Evolutionary conservation across 2,797 vertebrate genomes (phyloP), one percentile per base, ranked within the genome.

Genomic region (Myotis findleyi): DNA sequence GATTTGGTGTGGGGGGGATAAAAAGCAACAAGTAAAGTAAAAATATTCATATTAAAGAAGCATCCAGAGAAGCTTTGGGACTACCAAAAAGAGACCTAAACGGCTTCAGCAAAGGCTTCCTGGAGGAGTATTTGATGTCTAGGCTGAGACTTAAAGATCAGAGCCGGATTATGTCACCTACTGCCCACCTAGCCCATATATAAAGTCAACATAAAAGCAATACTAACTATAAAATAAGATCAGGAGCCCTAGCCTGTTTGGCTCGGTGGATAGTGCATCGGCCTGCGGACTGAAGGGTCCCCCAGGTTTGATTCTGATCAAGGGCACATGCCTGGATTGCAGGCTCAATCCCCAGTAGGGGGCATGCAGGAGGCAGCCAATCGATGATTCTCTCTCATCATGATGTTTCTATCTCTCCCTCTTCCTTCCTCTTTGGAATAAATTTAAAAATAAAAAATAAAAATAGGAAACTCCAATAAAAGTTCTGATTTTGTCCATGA

Each of bases 191-290:
- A 79, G 41, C 49, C 33, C 23, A 2, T 25, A 36, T 25, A 38
- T 36, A 89, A 73, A 87, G 62, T 87, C 80, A 77, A 55, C 49
- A 47, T 12, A 81, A 75, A 87, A 92, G 76, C 27, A 25, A 82
- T 49, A 75, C 64, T 55, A 55, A 62, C 47, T 36, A 9, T 77
- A 62, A 36, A 36, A 33, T 33, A 68, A 68, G 44, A 69, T 8
- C 27, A 87, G 73, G 95, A n/a, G 27, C 59, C 25, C 55, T 57
- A 57, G 55, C 55, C 5, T 2, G 59, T 62, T 62, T 62, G 25
- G 59, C 27, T 62, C 5, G 6, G 25, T 62, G 59, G 5, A 30
- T 62, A 62, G 59, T 30, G 59, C 12, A 6, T 62, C 12, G 10
- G 59, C 25, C 25, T 62, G 59, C 12, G 5, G 59, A 30, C 27